Evolutionary conservation across 1,140 invertebrate species (phyloP), one percentile per base, ranked within the genome.

Genomic region (Brachionus manjavacas): DNA sequence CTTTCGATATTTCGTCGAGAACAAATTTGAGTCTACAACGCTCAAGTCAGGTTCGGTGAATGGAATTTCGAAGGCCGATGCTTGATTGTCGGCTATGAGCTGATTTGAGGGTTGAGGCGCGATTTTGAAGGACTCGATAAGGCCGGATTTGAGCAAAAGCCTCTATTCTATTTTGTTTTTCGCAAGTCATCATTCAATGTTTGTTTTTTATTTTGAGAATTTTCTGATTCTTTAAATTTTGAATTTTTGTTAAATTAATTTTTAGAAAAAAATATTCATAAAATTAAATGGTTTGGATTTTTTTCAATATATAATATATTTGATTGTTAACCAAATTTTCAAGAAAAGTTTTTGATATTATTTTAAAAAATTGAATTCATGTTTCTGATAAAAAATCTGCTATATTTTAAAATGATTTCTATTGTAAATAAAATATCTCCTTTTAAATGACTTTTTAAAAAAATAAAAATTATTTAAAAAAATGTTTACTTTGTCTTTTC

Each of bases 81-180:
- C 43, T 46, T 46, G 43, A 46, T 46, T 46, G 43, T 46, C 43
- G 43, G 43, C 43, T 11, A 46, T 46, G 43, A 46, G n/a, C 23
- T 64, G 55, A 64, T 16, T 25, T 12, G 43, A 46, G 43, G 20
- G 20, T 78, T 78, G 31, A 31, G 3, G 28, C 28, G 28, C 28
- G 28, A 28, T 28, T 28, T 28, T 28, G 28, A 78, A 78, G 8
- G 74, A 78, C 7, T 78, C 74, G n/a, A 78, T 14, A 1, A 78
- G 20, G 20, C 46, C 28, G 8, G 41, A 49, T 43, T 78, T 78
- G 7, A 78, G 74, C 8, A 25, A 78, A 43, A 25, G 74, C 74
- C 16, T 78, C 74, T 6, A 78, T 78, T 46, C 74, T 46, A 28
- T 78, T 78, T 20, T 55, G 74, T 16, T 78, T n/a, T 78, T 55